Evolutionary conservation across 2,797 vertebrate genomes (phyloP).

Genomic region (Ctenopoma kingsleyae): DNA sequence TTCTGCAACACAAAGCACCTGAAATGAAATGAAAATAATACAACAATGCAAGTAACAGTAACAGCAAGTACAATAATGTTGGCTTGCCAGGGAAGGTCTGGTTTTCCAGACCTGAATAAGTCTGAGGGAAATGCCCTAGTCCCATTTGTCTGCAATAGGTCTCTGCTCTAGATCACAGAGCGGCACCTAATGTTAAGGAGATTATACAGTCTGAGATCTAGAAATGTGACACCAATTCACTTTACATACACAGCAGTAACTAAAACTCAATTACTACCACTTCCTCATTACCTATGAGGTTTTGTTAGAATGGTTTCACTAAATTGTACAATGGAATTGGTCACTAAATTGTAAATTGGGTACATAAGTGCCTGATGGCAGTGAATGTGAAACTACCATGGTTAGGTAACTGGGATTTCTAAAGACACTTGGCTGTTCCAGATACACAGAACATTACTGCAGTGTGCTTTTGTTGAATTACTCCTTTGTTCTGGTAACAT

Average conservation of each 20-base stretch:
- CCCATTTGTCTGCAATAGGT: slow-evolving; percentile 8
- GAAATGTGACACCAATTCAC: slow-evolving; percentile 38
- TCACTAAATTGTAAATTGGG: neutral
- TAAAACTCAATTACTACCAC: slow-evolving; percentile 37
- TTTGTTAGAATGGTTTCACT: slow-evolving; percentile 15
- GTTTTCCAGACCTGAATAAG: slow-evolving; percentile 9
- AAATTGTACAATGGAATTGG: too few species aligned
- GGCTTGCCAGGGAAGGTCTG: neutral
- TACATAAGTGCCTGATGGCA: neutral
- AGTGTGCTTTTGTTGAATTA: slow-evolving; percentile 11
- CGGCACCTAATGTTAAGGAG: slow-evolving; percentile 47
- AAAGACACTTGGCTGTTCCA: slow-evolving; percentile 1
- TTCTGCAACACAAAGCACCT: neutral
- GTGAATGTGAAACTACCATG: slow-evolving; percentile 4
- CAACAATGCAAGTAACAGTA: neutral
- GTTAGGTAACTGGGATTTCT: slow-evolving; percentile 34
- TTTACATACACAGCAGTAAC: slow-evolving; percentile 40
- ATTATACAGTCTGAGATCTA: slow-evolving; percentile 43
- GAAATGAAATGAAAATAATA: neutral
- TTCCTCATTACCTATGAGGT: slow-evolving; percentile 9
- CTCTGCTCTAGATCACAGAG: slow-evolving; percentile 25
- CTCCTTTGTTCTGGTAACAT: slow-evolving; percentile 26
- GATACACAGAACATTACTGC: slow-evolving; percentile 4
- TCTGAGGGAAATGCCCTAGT: neutral
- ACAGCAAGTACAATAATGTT: neutral